Evolutionary conservation across 2,113 vertebrate species (phyloP), one percentile per base, ranked within the genome.

Genomic region (Python bivittatus): DNA sequence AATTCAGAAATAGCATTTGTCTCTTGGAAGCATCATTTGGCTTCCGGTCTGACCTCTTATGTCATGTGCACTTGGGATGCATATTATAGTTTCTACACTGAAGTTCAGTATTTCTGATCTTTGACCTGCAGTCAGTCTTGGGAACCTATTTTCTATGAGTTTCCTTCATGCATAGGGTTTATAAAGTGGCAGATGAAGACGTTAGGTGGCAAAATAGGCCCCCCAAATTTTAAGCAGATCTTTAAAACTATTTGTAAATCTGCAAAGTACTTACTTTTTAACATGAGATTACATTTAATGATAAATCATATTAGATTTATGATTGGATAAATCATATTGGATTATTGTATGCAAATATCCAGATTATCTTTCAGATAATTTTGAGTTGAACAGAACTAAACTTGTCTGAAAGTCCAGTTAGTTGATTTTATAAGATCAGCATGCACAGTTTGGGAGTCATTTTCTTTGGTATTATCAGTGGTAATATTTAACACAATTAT

Each of bases 401-500:
- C 91, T 95, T 96, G 92, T 94, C 93, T 96, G 94, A 95, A 92
- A 94, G 91, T 91, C 90, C 96, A 96, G 94, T 97, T 97, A 97
- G 88, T 84, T 91, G 93, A 92, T 90, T 97, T 95, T 94, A 84
- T 92, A 94, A 97, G 93, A 94, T 95, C 96, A 95, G 52, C 93
- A 93, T 86, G 92, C 93, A 17, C 97, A 96, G 94, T 91, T 85
- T 53, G 93, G 90, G 84, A 96, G 93, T 95, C 22, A 89, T 97
- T 96, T 96, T 93, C 90, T 96, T 96, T 33, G 29, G 83, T 92
- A 95, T 93, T 29, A 27, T 94, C 87, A 91, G 94, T 93, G 85
- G 93, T 89, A 94, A 94, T 95, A 94, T 97, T 97, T 97, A 94
- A 96, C 92, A 96, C 95, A 93, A 96, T 97, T 96, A 96, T 88